Conservation (phyloP, 2,797 vertebrate genomes). For the Halcyon chelicuti region DNA sequence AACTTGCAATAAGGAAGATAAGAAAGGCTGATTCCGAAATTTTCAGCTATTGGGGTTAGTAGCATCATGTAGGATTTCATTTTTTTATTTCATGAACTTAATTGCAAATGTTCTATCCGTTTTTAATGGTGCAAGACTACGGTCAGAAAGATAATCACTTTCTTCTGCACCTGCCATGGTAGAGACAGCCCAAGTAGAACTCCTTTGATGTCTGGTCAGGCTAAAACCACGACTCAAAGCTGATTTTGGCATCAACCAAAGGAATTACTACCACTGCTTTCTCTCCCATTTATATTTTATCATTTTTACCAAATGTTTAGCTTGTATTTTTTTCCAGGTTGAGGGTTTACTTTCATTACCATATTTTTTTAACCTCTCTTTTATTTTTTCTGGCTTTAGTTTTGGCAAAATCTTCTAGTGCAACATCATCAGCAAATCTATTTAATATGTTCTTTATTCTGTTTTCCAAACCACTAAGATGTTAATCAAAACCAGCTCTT, state of each 20-base stretch:
- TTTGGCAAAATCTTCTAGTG: conserved; percentile 36
- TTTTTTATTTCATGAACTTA: neutral
- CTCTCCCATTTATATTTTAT: neutral
- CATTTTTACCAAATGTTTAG: neutral
- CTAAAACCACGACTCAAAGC: neutral
- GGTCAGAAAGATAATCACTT: neutral
- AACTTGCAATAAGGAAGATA: neutral
- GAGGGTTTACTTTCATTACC: neutral
- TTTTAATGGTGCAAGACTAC: neutral
- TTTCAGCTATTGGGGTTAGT: neutral
- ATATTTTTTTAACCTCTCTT: conserved; percentile 32
- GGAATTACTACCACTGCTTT: neutral
- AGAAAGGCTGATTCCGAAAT: neutral
- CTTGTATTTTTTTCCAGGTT: neutral
- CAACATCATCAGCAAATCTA: conserved; percentile 10
- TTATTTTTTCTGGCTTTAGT: conserved; percentile 36
- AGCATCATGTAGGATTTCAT: neutral
- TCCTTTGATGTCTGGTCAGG: neutral
- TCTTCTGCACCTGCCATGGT: neutral
- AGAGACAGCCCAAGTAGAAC: neutral
- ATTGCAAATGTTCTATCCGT: neutral
- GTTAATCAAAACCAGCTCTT: conserved; percentile 58
- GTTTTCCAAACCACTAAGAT: conserved; percentile 37
- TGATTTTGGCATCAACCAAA: neutral
- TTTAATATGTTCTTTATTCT: conserved; percentile 34